Evolutionary conservation across 2,888 invertebrate species (phyloP).

Genomic region (Acrobasis suavella): DNA sequence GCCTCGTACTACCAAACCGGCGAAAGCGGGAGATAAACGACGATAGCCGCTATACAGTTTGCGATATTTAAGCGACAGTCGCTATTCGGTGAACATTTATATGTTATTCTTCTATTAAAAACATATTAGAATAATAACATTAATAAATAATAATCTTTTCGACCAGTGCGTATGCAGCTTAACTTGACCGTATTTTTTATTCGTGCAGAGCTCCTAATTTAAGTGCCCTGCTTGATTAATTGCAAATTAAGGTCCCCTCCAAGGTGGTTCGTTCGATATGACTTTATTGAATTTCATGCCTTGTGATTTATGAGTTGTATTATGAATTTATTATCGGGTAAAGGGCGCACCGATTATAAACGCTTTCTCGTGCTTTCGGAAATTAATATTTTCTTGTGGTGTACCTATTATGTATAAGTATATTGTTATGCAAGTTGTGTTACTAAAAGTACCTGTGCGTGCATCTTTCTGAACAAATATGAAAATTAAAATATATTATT

Average conservation of each 20-base stretch:
- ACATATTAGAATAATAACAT: too few species aligned
- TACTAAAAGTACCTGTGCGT: too few species aligned
- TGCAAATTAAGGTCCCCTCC: slow-evolving; percentile 77
- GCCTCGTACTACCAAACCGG: too few species aligned
- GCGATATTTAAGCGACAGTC: too few species aligned
- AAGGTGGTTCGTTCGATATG: slow-evolving; percentile 70
- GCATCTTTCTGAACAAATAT: too few species aligned
- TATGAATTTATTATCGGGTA: slow-evolving; percentile 67
- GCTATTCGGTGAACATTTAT: too few species aligned
- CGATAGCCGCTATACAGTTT: too few species aligned
- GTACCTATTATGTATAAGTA: background rate
- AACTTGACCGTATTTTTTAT: slow-evolving; percentile 54
- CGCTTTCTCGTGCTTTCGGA: slow-evolving; percentile 34
- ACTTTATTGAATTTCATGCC: slow-evolving; percentile 81
- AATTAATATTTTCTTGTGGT: slow-evolving; percentile 10
- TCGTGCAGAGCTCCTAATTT: slow-evolving; percentile 72
- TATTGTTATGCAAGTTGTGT: background rate
- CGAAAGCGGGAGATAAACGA: too few species aligned
- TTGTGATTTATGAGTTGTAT: slow-evolving; percentile 71
- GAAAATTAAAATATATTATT: too few species aligned
- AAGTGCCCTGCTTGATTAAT: slow-evolving; percentile 72
- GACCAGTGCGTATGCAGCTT: slow-evolving; percentile 18
- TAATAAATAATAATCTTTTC: background rate
- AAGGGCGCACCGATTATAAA: slow-evolving; percentile 47
- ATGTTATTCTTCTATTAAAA: too few species aligned